Base-by-base conservation (phyloP, 2,113 vertebrate genomes). In the Myotis davidii region DNA sequence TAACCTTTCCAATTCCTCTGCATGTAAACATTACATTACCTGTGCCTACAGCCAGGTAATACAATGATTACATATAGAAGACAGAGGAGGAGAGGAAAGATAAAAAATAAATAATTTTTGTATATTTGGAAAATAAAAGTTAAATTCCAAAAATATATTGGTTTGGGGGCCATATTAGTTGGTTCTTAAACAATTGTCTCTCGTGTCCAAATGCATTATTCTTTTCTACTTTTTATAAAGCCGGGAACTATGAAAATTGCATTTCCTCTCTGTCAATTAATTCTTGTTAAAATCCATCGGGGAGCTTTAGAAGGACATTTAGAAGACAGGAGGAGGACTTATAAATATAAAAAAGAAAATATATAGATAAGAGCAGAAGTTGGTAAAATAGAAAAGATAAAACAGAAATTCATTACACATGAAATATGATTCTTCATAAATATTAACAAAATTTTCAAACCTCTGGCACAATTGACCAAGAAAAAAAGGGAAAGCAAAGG, bases 91-190 rank as follows among this genome's bases (percentile, higher is more conserved):
- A 42, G 29, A 34, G 2, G 9, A 21, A 17, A 32, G 12, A 59
- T 9, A 42, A 32, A 14, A 10, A 42, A 50, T n/a, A 76, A 79
- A 74, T 18, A 52, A 61, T 9, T 59, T 42, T 61, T 81, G 20
- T 17, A 23, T 64, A 61, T 92, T 92, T 72, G 82, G 9, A 90
- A 89, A 85, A 90, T 64, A 70, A 77, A 89, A 81, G 37, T 52
- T 76, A 85, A 65, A 59, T 70, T 59, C 39, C 56, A 61, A 90
- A 82, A 77, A 77, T 61, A 52, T 7, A 82, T 52, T 32, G 69
- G 29, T 32, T 45, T 85, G 88, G 91, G 54, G 32, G 59, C 65
- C 72, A 42, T 73, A 73, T 73, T 78, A 61, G 3, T 76, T 69
- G 32, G 17, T 34, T 86, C 37, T 61, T 61, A 86, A 61, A 13